Base-by-base conservation (phyloP, 2,797 vertebrate genomes). In the Micromesistius poutassou region DNA sequence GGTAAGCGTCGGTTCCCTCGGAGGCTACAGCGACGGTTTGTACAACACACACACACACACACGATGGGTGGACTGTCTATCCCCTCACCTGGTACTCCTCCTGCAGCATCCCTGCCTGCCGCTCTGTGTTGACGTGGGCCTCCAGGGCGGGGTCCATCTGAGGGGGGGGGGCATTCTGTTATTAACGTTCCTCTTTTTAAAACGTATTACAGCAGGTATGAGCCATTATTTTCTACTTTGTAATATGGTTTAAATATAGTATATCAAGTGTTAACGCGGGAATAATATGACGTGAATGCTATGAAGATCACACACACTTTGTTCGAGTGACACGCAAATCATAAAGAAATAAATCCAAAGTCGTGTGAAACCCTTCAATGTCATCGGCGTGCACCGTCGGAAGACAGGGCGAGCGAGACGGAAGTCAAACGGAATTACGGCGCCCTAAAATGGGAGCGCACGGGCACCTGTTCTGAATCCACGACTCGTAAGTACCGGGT, bases 121-220 rank as follows among this genome's bases (percentile, higher is more conserved):
- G 92, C 83, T 93, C 89, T 30, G 87, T 74, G 79, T 94, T 94
- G 80, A 98, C 86, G 87, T 88, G 94, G 86, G 95, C 94, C 91
- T 96, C 95, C 82, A 98, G 93, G 10, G 94, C 90, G 76, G 97
- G 97, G 93, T 98, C 96, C 87, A 98, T 76, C 97, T 98, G 86
- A 72, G 91, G 85, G 46, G 80, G 13, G 76, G 4, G 13, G 9
- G n/a, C n/a, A n/a, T n/a, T n/a, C n/a, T n/a, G 36, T 10, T 38
- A 10, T 38, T 10, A 38, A 2, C 9, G 9, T 38, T 38, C 36
- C 36, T 38, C 9, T 1, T 38, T 38, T 38, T 2, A 7, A 38
- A 38, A 7, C 5, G 9, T 5, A 10, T 5, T 7, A 8, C 5
- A 38, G 1, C 36, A 38, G 36, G 9, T 33, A 33, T 33, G 36